phyloP scores from a whole-genome alignment of 1,140 invertebrate species.

The Penaeus japonicus region DNA sequence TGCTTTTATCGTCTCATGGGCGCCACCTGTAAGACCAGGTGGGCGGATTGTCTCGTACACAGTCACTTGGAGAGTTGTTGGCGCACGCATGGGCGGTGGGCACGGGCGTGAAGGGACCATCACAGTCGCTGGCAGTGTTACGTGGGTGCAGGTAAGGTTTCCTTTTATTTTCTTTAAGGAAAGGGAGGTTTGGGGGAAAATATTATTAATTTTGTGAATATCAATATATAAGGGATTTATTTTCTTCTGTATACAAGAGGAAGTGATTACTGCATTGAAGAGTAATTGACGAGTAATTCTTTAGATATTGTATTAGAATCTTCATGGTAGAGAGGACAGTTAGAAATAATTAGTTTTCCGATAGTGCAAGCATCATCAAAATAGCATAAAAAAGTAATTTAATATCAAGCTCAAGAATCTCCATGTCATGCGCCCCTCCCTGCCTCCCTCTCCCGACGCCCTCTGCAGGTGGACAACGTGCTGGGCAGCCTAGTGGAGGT shows the following conservation, averaged over 20 bases:
- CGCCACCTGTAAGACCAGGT: constrained; percentile 65
- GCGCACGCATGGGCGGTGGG: constrained; percentile 21
- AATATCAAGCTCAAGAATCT: background rate
- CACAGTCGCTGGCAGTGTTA: constrained; percentile 48
- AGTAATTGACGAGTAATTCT: constrained; percentile 51
- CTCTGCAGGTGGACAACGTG: constrained; percentile 53
- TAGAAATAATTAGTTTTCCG: background rate
- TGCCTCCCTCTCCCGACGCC: background rate
- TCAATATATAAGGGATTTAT: background rate
- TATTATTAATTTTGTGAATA: background rate
- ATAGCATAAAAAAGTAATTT: background rate
- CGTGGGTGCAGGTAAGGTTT: constrained; percentile 53
- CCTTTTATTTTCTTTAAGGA: too few relatives aligned
- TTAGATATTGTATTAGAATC: background rate
- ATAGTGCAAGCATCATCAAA: background rate
- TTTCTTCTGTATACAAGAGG: too few relatives aligned
- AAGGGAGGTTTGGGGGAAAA: too few relatives aligned
- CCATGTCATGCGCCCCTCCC: too few relatives aligned
- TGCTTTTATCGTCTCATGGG: constrained; percentile 66
- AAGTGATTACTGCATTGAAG: too few relatives aligned
- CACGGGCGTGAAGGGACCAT: constrained; percentile 46
- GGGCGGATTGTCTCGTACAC: constrained; percentile 66
- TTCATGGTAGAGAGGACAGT: background rate
- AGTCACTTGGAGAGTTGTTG: constrained; percentile 77
- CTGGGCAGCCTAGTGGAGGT: constrained; percentile 60